These are phyloP conservation scores for Sebastes oblongus DNA, from an alignment of 2,797 vertebrate genomes.

Conservation along the genomic window DNA sequence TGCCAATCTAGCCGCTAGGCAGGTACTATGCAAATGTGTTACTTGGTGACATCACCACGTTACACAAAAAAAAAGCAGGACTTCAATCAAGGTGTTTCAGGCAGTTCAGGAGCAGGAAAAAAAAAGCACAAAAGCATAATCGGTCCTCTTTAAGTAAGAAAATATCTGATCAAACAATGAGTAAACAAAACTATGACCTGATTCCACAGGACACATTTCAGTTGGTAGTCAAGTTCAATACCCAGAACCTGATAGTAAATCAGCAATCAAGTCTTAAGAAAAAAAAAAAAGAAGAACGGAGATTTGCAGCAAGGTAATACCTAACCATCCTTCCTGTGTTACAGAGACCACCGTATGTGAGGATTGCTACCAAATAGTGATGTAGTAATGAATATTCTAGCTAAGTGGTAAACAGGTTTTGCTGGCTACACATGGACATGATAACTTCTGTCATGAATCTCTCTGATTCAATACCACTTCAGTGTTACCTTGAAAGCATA, in stretches of 20 bases:
- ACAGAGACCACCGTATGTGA: neutral
- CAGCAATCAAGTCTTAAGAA: neutral
- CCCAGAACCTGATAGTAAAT: neutral
- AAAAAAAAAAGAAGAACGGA: neutral
- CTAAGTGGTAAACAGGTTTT: neutral
- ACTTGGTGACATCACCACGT: no score
- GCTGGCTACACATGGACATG: neutral
- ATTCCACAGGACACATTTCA: neutral
- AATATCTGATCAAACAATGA: neutral
- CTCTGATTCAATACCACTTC: neutral
- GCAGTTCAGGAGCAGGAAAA: no score
- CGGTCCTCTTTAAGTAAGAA: no score
- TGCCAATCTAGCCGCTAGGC: no score
- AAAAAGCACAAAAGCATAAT: no score
- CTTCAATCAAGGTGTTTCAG: no score
- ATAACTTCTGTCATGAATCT: neutral
- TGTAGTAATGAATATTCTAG: neutral
- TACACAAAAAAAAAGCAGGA: no score
- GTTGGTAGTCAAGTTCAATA: neutral
- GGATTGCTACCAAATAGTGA: neutral
- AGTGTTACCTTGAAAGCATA: constrained; percentile 95
- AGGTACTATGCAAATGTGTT: no score
- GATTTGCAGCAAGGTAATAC: neutral
- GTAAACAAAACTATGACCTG: neutral
- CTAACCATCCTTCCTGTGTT: neutral